Conservation (phyloP, 2,113 vertebrate genomes). For the Clarias magur region DNA sequence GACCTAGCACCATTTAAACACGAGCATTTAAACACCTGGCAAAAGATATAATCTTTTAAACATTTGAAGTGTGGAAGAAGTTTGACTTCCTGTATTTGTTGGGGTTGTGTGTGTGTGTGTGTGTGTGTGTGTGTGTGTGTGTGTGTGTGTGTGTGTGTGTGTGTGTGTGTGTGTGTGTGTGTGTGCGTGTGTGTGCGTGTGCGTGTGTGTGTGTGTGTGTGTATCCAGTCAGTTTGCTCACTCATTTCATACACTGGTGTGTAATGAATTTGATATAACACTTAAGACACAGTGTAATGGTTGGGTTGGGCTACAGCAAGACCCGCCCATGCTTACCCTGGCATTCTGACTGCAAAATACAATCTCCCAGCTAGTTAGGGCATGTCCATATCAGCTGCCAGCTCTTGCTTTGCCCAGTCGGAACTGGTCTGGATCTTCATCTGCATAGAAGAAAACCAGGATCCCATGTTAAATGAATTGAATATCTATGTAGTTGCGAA, state of each 20-base stretch:
- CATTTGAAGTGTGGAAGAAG: neutral
- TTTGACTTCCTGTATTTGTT: neutral
- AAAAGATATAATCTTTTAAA: neutral
- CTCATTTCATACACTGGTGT: neutral
- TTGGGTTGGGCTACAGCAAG: neutral
- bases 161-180: neutral
- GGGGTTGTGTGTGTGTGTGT: neutral
- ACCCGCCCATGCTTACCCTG: neutral
- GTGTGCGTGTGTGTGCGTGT: too few relatives aligned
- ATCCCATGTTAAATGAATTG: neutral
- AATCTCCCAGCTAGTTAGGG: slow-evolving; percentile 1
- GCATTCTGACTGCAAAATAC: neutral
- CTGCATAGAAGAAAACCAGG: neutral
- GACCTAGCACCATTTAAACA: neutral
- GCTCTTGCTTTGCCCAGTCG: neutral
- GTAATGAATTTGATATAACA: slow-evolving; percentile 9
- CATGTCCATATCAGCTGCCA: neutral
- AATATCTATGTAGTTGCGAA: neutral
- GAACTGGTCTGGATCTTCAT: neutral
- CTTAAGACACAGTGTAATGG: slow-evolving; percentile 11
- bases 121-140: too few relatives aligned
- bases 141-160: too few relatives aligned
- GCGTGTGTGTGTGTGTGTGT: neutral
- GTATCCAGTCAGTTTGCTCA: neutral
- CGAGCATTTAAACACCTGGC: slow-evolving; percentile 13